phyloP scores from a whole-genome alignment of 2,113 vertebrate genomes.

The Chaetura pelagica region DNA sequence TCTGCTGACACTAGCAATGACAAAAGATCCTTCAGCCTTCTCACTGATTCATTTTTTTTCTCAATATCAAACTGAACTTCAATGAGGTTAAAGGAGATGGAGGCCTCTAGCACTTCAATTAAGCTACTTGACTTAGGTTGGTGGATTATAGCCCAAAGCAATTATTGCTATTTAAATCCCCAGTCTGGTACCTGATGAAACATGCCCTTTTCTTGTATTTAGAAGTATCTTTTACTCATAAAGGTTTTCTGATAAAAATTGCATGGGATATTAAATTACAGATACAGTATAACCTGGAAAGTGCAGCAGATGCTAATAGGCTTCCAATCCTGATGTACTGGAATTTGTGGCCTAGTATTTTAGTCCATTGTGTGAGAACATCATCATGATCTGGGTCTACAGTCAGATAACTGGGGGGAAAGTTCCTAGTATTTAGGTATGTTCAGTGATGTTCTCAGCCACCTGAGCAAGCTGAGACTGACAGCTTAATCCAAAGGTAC shows the following conservation, averaged over 20 bases:
- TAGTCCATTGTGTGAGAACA: background rate
- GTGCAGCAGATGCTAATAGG: background rate
- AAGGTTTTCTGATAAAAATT: background rate
- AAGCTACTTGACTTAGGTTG: background rate
- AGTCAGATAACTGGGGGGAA: background rate
- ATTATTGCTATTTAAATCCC: background rate
- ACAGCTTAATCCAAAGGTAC: background rate
- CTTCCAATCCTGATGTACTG: background rate
- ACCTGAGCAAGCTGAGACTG: background rate
- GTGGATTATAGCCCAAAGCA: background rate
- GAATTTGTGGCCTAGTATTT: background rate
- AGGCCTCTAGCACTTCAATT: background rate
- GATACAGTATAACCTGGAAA: background rate
- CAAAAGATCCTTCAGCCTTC: background rate
- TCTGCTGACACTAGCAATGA: background rate
- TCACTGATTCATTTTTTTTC: background rate
- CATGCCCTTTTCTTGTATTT: background rate
- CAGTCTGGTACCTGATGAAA: background rate
- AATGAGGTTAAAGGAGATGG: background rate
- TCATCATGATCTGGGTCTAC: background rate
- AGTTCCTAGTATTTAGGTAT: background rate
- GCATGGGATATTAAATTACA: background rate
- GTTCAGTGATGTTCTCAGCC: background rate
- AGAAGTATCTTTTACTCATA: background rate
- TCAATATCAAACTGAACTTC: background rate